Evolutionary conservation across 2,797 vertebrate genomes (phyloP).

Genomic region (Ctenopoma kingsleyae): DNA sequence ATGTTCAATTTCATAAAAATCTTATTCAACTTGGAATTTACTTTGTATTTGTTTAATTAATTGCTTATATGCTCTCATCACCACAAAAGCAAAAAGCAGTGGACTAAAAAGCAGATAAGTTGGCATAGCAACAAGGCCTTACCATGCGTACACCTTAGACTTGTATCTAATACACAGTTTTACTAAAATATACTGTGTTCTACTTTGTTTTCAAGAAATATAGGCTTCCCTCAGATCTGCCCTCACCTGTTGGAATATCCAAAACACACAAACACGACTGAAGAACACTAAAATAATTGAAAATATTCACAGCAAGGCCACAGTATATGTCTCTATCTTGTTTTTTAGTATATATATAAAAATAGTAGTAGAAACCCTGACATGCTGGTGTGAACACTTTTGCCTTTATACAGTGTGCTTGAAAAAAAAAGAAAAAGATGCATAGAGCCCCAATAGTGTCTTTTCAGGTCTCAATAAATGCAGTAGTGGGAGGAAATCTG

Average conservation of each 20-base stretch:
- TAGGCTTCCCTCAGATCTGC: conserved; percentile 2
- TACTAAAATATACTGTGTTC: background rate
- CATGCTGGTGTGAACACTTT: conserved; percentile 5
- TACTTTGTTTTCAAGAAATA: background rate
- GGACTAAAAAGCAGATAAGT: background rate
- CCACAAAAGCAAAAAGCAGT: too few relatives aligned
- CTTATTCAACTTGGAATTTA: too few relatives aligned
- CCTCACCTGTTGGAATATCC: background rate
- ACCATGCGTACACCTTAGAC: background rate
- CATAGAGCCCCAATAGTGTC: background rate
- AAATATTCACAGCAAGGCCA: background rate
- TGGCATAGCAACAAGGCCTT: background rate
- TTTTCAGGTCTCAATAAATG: background rate
- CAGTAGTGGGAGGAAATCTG: background rate
- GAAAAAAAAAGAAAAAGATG: background rate
- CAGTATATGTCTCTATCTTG: background rate
- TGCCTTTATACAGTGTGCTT: background rate
- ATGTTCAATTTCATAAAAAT: too few relatives aligned
- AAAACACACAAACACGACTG: background rate
- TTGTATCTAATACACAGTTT: background rate
- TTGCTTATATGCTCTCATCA: too few relatives aligned
- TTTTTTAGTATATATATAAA: background rate
- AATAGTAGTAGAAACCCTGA: conserved; percentile 2
- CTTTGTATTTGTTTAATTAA: too few relatives aligned
- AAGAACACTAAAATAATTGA: background rate